Evolutionary conservation across 2,797 vertebrate genomes (phyloP), one percentile per base, ranked within the genome.

Genomic region (Syngnathus rostellatus): DNA sequence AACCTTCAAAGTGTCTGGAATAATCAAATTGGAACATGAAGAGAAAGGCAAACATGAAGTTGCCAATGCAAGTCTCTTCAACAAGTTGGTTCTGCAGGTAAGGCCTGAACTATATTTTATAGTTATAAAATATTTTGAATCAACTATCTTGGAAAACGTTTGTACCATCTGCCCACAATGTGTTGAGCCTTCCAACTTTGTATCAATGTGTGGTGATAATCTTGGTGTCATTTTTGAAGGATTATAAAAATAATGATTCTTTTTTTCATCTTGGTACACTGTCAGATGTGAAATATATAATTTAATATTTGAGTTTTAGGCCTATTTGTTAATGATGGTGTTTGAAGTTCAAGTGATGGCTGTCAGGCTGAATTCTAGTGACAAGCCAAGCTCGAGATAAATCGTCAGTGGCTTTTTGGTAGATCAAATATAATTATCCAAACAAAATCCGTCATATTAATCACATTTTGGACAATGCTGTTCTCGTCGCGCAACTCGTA

Each of bases 341-440:
- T 87, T 85, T 81, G 77, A 58, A 76, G 84, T 88, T 80, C 81
- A 87, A 84, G 77, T 72, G 70, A 85, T 78, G 79, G 86, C 76
- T 85, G 83, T 88, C 81, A 81, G 77, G 68, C 64, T 65, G 76
- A 81, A 87, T 81, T 78, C 72, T 64, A 65, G 65, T 70, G 72
- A 79, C 65, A 67, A 77, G 71, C 79, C 77, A n/a, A 65, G 71
- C 72, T 72, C 6, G 66, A 86, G 75, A 87, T 74, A 65, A 82
- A 83, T 84, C 78, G 79, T 82, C 69, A 57, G 71, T 68, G 74
- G 80, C 77, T 79, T 84, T 89, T 86, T 89, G 82, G 89, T 84
- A 77, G 85, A 90, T 90, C 73, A 84, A 81, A 87, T 83, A 86
- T 86, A 85, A 87, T 87, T 86, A 88, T 85, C 87, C 78, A 86